A percentile compares a stretch with the other conserved stretches of the same genome.
Evolutionary conservation across 2,113 vertebrate genomes (phyloP).

Genomic region (Dolichallabes microphthalmus): DNA sequence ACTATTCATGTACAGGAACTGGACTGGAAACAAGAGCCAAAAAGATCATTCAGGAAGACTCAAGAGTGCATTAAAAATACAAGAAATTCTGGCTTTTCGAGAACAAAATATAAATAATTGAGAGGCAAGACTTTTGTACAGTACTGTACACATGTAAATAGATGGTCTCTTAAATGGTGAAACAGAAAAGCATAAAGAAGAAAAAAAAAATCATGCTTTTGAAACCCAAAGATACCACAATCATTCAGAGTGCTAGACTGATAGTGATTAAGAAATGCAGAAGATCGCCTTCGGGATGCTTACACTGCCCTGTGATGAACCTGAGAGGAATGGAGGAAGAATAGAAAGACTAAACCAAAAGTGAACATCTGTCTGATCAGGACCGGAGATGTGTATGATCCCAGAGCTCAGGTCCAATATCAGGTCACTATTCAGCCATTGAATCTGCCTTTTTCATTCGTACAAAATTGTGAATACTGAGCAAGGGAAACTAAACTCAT

Average conservation of each 20-base stretch:
- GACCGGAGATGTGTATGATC: conserved; percentile 13
- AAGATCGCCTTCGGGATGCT: background rate
- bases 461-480: conserved; percentile 52
- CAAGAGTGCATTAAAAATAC: too few species aligned
- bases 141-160: background rate
- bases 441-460: conserved; percentile 40
- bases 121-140: too few species aligned
- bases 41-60: too few species aligned
- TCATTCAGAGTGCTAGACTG: background rate
- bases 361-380: background rate
- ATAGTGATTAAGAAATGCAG: background rate
- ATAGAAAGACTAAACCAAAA: background rate
- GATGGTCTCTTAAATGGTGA: too few species aligned
- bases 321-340: too few species aligned
- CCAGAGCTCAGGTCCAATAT: conserved; percentile 34
- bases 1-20: too few species aligned
- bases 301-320: background rate
- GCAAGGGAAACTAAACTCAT: conserved; percentile 35
- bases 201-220: background rate
- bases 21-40: too few species aligned
- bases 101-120: too few species aligned
- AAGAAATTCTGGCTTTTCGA: too few species aligned
- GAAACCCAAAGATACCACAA: background rate
- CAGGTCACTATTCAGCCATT: conserved; percentile 43
- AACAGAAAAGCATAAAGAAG: background rate